Conservation (phyloP, 2,113 vertebrate species). For the Hippocampus guttulatus region DNA sequence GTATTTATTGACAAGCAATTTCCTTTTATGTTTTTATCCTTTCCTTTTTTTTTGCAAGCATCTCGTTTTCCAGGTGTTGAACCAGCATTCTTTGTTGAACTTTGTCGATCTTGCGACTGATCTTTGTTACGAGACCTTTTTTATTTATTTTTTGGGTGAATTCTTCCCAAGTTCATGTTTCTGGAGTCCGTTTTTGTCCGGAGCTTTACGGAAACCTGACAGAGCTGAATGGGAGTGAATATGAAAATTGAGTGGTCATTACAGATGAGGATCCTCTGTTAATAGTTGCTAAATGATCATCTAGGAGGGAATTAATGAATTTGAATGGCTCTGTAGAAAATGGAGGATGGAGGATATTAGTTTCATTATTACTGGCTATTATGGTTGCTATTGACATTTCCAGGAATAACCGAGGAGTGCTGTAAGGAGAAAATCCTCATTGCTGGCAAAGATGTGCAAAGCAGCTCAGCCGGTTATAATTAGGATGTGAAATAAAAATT, state of each 20-base stretch:
- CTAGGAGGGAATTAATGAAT: constrained; percentile 60
- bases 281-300: constrained; percentile 71
- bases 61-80: too few relatives aligned
- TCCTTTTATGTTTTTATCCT: too few relatives aligned
- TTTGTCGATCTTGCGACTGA: too few relatives aligned
- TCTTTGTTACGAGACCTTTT: too few relatives aligned
- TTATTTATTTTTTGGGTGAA: too few relatives aligned
- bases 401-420: constrained; percentile 22
- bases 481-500: constrained; percentile 29
- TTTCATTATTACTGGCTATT: constrained; percentile 48
- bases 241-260: constrained; percentile 65
- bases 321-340: constrained; percentile 56
- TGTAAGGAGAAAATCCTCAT: constrained; percentile 17
- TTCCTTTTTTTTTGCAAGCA: too few relatives aligned
- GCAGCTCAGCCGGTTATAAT: constrained; percentile 27
- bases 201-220: too few relatives aligned
- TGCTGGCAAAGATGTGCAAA: not conserved
- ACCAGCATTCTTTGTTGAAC: too few relatives aligned
- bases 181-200: too few relatives aligned
- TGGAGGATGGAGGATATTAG: constrained; percentile 43
- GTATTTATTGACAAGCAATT: too few relatives aligned
- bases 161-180: too few relatives aligned
- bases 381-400: constrained; percentile 49
- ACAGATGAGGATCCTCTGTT: constrained; percentile 60
- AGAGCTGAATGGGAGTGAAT: constrained; percentile 51